phyloP scores from a whole-genome alignment of 1,140 invertebrate genomes.

The Zaprionus camerounensis region DNA sequence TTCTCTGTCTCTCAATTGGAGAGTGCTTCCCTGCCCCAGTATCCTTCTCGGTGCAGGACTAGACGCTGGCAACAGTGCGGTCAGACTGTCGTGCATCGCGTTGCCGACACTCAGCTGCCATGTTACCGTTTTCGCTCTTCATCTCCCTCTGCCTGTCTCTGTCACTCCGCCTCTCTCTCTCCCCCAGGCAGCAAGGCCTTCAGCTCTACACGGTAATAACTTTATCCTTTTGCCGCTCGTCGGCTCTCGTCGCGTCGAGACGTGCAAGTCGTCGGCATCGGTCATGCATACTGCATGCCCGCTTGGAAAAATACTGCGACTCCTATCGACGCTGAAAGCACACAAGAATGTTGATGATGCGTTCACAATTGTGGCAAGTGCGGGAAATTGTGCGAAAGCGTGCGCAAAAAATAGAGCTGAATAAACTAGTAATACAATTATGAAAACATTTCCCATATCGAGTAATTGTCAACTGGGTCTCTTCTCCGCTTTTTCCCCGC shows the following conservation, averaged over 20 bases:
- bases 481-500: slow-evolving; percentile 13
- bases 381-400: slow-evolving; percentile 1
- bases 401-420: not conserved
- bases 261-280: slow-evolving; percentile 50
- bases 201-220: slow-evolving; percentile 68
- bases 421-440: slow-evolving; percentile 11
- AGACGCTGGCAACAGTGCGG: slow-evolving; percentile 17
- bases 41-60: slow-evolving; percentile 8
- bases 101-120: slow-evolving; percentile 59
- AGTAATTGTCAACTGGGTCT: slow-evolving; percentile 29
- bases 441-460: slow-evolving; percentile 6
- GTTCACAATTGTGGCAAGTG: slow-evolving; percentile 1
- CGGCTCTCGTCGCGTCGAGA: slow-evolving; percentile 22
- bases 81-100: slow-evolving; percentile 22
- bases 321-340: slow-evolving; percentile 62
- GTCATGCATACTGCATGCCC: slow-evolving; percentile 54
- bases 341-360: slow-evolving; percentile 33
- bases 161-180: slow-evolving; percentile 14
- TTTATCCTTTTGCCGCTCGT: slow-evolving; percentile 69
- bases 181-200: slow-evolving; percentile 45
- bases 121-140: slow-evolving; percentile 55
- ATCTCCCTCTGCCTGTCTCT: slow-evolving; percentile 23
- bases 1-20: not conserved
- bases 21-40: slow-evolving; percentile 1
- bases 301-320: slow-evolving; percentile 52